Conservation (phyloP, 1,140 invertebrate genomes). For the Drosophila arizonae region DNA sequence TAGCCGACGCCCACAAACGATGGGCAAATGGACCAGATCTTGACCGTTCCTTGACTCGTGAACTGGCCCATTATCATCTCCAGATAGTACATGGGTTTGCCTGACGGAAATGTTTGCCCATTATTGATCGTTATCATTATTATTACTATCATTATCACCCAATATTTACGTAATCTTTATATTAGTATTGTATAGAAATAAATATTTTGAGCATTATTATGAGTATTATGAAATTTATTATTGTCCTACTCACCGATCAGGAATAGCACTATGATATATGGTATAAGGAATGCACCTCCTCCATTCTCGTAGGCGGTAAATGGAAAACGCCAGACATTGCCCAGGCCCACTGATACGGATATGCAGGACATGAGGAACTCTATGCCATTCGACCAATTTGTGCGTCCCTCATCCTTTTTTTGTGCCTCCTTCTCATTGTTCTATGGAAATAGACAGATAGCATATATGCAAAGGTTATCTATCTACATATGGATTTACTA, state of each 20-base stretch:
- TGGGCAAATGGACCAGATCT: conserved; percentile 84
- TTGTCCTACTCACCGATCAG: conserved; percentile 86
- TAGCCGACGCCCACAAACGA: conserved; percentile 88
- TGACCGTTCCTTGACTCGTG: conserved; percentile 87
- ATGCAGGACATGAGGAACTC: conserved; percentile 96
- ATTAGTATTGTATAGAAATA: too few relatives aligned
- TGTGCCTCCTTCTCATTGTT: conserved; percentile 48
- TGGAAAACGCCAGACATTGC: conserved; percentile 87
- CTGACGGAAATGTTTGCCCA: conserved; percentile 17
- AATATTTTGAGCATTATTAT: too few relatives aligned
- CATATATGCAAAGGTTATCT: background rate
- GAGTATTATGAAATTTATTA: background rate
- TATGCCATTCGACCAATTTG: conserved; percentile 91
- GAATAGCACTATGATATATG: conserved; percentile 92
- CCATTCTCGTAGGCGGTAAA: conserved; percentile 93
- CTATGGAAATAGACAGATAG: conserved; percentile 17
- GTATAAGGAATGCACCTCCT: conserved; percentile 88
- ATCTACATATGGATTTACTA: background rate
- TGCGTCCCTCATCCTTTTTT: conserved; percentile 82
- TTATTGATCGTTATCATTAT: too few relatives aligned
- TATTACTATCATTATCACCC: too few relatives aligned
- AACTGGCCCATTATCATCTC: conserved; percentile 91
- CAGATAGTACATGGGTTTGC: conserved; percentile 92
- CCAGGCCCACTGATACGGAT: conserved; percentile 93
- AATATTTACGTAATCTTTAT: too few relatives aligned